Evolutionary conservation across 2,888 invertebrate species (phyloP).

Genomic region (Bombylius discolor): DNA sequence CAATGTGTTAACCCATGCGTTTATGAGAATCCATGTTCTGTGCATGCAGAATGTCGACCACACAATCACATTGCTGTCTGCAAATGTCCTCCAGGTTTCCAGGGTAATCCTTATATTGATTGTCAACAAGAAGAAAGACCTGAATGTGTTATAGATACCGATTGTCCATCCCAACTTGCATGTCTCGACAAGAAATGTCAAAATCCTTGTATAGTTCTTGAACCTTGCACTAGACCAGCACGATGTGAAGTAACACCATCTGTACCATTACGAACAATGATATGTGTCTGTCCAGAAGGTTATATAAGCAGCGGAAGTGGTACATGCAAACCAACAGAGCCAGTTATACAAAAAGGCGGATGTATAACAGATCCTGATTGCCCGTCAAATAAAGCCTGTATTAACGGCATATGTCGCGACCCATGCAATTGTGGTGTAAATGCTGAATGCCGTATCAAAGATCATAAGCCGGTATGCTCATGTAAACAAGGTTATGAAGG

Average conservation of each 20-base stretch:
- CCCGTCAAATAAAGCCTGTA: constrained; percentile 61
- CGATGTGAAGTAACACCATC: constrained; percentile 70
- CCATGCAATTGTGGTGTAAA: constrained; percentile 79
- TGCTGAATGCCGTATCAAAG: constrained; percentile 68
- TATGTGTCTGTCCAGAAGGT: constrained; percentile 80
- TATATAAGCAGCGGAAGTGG: constrained; percentile 74
- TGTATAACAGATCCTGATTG: constrained; percentile 71
- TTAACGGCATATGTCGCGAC: constrained; percentile 64
- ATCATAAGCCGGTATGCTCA: constrained; percentile 78
- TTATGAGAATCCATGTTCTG: constrained; percentile 61
- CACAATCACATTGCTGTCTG: constrained; percentile 76
- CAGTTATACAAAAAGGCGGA: constrained; percentile 47
- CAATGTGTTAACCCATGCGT: constrained; percentile 78
- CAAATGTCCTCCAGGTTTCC: constrained; percentile 61
- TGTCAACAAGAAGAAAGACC: constrained; percentile 59
- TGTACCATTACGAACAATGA: constrained; percentile 73
- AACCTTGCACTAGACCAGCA: constrained; percentile 69
- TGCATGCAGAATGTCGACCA: constrained; percentile 64
- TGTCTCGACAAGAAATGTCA: constrained; percentile 72
- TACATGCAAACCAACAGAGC: constrained; percentile 59
- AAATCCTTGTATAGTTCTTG: constrained; percentile 63
- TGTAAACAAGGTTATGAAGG: constrained; percentile 74
- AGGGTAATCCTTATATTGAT: constrained; percentile 70
- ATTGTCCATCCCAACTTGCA: constrained; percentile 66
- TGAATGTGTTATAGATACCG: constrained; percentile 68